These are phyloP conservation scores for Uloborus diversus DNA, from an alignment of 1,140 invertebrate species.

Conservation along the genomic window DNA sequence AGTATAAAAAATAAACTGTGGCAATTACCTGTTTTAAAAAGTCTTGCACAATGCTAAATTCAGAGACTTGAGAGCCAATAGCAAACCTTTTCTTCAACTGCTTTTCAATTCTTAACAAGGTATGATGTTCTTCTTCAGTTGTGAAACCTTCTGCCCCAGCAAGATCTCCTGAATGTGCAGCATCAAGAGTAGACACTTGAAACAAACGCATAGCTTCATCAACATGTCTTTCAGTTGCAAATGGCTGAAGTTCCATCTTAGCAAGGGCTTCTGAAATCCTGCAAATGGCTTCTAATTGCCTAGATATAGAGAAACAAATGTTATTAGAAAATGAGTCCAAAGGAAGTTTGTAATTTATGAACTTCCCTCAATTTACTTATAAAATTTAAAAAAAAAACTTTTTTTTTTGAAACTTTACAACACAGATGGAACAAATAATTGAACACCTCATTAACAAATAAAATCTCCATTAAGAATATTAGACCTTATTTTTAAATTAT, in stretches of 20 bases:
- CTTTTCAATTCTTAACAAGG: conserved; percentile 88
- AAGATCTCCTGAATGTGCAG: conserved; percentile 90
- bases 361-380: too few species aligned
- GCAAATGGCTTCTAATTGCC: conserved; percentile 96
- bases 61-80: conserved; percentile 95
- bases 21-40: conserved; percentile 80
- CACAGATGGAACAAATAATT: too few species aligned
- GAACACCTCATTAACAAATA: too few species aligned
- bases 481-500: too few species aligned
- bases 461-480: too few species aligned
- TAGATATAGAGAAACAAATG: too few species aligned
- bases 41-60: conserved; percentile 92
- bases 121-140: conserved; percentile 92
- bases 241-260: conserved; percentile 96
- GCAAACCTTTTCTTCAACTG: conserved; percentile 94
- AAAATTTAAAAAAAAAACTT: too few species aligned
- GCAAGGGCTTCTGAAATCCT: conserved; percentile 96
- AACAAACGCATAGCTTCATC: conserved; percentile 98
- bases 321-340: too few species aligned
- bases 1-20: not conserved
- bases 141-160: conserved; percentile 97
- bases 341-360: too few species aligned
- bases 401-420: too few species aligned
- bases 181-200: conserved; percentile 96
- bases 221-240: conserved; percentile 90